phyloP scores from a whole-genome alignment of 2,888 invertebrate genomes.

The Troilus luridus region DNA sequence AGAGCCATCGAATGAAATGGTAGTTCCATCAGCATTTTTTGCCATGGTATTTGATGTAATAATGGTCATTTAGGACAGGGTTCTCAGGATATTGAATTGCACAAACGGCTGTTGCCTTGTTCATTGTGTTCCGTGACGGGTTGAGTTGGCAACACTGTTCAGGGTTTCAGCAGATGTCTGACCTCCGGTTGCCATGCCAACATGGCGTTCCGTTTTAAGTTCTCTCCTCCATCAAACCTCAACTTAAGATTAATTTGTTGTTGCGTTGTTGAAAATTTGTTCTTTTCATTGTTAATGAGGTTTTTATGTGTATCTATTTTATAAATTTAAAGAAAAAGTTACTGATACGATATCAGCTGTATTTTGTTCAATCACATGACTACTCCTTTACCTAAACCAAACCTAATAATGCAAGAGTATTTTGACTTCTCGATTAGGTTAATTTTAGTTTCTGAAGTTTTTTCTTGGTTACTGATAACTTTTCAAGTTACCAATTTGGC shows the following conservation, averaged over 20 bases:
- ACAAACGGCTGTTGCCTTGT: conserved; percentile 31
- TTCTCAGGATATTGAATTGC: background rate
- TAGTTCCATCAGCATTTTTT: background rate
- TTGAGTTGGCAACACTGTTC: conserved; percentile 53
- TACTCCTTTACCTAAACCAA: too few relatives aligned
- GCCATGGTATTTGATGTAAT: background rate
- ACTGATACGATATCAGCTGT: too few relatives aligned
- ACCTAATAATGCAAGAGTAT: background rate
- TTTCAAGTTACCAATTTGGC: background rate
- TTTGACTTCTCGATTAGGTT: background rate
- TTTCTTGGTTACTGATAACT: background rate
- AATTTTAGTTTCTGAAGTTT: background rate
- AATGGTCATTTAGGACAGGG: background rate
- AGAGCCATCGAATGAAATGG: too few relatives aligned
- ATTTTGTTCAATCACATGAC: too few relatives aligned
- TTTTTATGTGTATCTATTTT: too few relatives aligned
- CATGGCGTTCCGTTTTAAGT: conserved; percentile 40
- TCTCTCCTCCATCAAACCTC: background rate
- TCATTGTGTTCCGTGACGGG: conserved; percentile 45
- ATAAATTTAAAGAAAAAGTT: too few relatives aligned
- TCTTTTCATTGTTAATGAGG: too few relatives aligned
- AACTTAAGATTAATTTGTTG: too few relatives aligned
- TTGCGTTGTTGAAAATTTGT: too few relatives aligned
- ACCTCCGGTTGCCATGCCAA: conserved; percentile 46
- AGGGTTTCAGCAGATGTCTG: conserved; percentile 51